These are phyloP conservation scores for Raphicerus campestris DNA, from an alignment of 2,113 vertebrate species.

Conservation along the genomic window DNA sequence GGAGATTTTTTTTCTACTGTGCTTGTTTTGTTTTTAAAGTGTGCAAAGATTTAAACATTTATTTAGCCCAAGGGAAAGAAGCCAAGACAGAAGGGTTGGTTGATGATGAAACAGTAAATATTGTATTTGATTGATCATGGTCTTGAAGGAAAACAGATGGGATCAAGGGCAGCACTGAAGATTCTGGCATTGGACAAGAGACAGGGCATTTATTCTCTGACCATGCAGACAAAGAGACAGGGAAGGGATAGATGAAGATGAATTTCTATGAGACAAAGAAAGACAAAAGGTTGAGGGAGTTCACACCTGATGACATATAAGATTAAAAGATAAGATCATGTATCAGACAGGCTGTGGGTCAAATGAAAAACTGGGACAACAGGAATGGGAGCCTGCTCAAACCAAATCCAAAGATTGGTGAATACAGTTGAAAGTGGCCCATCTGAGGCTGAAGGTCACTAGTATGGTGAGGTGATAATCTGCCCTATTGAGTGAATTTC, in stretches of 20 bases:
- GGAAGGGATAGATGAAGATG: background rate
- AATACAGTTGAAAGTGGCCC: background rate
- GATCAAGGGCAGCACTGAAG: background rate
- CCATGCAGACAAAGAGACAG: background rate
- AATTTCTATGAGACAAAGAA: background rate
- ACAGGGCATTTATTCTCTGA: background rate
- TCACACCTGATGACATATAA: background rate
- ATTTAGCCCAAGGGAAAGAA: background rate
- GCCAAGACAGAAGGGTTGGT: slow-evolving; percentile 12
- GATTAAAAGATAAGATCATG: background rate
- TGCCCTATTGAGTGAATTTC: background rate
- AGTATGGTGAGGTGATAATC: background rate
- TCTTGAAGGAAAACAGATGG: slow-evolving; percentile 22
- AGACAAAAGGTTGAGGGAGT: background rate
- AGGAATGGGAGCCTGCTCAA: background rate
- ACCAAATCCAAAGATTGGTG: background rate
- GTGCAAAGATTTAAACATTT: slow-evolving; percentile 22
- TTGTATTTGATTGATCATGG: slow-evolving; percentile 2
- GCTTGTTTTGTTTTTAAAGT: background rate
- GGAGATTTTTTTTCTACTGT: background rate
- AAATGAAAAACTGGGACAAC: background rate
- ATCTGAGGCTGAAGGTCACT: background rate
- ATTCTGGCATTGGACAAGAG: background rate
- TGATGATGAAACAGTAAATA: slow-evolving; percentile 38
- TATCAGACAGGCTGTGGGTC: background rate